A percentile compares a stretch with the other conserved stretches of the same genome.
Evolutionary conservation across 2,797 vertebrate genomes (phyloP).

Genomic region (Mycteria americana): DNA sequence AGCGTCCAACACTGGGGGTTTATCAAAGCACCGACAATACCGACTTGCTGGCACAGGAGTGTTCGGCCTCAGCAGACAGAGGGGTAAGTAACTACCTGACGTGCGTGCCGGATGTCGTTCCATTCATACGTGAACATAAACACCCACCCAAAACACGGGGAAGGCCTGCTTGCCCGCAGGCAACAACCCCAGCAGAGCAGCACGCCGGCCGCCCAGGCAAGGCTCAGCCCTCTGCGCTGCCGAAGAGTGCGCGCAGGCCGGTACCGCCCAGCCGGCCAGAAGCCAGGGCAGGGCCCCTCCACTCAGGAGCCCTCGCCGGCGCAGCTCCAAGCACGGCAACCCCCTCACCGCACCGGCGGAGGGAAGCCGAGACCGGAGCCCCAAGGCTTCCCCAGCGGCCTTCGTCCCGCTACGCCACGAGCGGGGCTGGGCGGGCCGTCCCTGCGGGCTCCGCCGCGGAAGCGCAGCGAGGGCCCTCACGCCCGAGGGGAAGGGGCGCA

Average conservation of each 20-base stretch:
- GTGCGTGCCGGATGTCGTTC: rapidly evolving
- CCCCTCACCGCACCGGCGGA: rapidly evolving
- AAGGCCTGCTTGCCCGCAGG: too few species aligned
- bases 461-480: not conserved
- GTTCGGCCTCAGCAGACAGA: not conserved
- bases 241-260: too few species aligned
- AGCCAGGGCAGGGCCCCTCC: not conserved
- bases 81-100: too few species aligned
- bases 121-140: rapidly evolving
- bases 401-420: rapidly evolving
- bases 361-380: too few species aligned
- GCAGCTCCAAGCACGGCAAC: rapidly evolving
- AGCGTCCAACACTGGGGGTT: rapidly evolving
- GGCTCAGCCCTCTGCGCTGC: not conserved
- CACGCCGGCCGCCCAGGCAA: not conserved
- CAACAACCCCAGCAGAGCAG: rapidly evolving
- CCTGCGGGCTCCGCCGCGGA: too few species aligned
- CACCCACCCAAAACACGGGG: rapidly evolving
- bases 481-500: too few species aligned
- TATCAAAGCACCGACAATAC: rapidly evolving
- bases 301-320: rapidly evolving
- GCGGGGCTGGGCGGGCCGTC: not conserved
- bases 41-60: rapidly evolving
- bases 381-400: not conserved
- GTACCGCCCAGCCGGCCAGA: rapidly evolving